A percentile compares a stretch with the other conserved stretches of the same genome.
Conservation (phyloP, 64 coral and sea anemone species). For the Porites australiensis region DNA sequence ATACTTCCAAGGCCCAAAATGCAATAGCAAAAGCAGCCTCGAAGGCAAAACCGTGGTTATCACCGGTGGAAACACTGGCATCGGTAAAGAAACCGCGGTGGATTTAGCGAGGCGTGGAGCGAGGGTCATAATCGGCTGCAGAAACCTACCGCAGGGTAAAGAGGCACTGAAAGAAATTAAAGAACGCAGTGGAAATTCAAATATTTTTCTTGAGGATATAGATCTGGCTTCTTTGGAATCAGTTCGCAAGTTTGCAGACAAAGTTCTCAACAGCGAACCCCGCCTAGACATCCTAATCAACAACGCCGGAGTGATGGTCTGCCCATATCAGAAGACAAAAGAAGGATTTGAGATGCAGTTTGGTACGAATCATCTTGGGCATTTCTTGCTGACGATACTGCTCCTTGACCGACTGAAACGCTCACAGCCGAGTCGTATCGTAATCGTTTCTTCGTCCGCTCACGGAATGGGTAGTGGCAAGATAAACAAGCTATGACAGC, state of each 20-base stretch:
- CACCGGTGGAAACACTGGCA: conserved; percentile 35
- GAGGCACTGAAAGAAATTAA: conserved; percentile 40
- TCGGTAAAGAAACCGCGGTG: conserved; percentile 45
- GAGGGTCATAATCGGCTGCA: conserved; percentile 35
- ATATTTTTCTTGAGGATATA: conserved; percentile 35
- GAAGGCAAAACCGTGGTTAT: conserved; percentile 43
- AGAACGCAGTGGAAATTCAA: conserved; percentile 11
- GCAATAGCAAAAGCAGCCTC: background rate
- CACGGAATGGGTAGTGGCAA: background rate
- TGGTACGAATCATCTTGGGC: conserved; percentile 44
- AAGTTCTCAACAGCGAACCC: conserved; percentile 3
- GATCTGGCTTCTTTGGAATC: conserved; percentile 44
- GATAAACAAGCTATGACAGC: conserved; percentile 36
- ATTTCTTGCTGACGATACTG: conserved; percentile 39
- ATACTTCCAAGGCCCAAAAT: conserved; percentile 25
- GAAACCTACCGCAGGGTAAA: conserved; percentile 35
- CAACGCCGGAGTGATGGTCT: conserved; percentile 44
- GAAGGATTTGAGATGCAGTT: conserved; percentile 63
- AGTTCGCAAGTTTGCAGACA: conserved; percentile 18
- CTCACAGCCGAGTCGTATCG: conserved; percentile 17
- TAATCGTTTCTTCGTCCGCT: conserved; percentile 35
- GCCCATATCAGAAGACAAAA: conserved; percentile 21
- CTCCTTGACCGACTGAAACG: conserved; percentile 44
- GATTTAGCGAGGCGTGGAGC: conserved; percentile 39
- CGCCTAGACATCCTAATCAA: conserved; percentile 50